Percentiles rank a stretch among this genome's conserved stretches.
Evolutionary conservation across 30 jellyfish, hydroid and myxozoan species (phyloP).

Genomic region (Hydra vulgaris): DNA sequence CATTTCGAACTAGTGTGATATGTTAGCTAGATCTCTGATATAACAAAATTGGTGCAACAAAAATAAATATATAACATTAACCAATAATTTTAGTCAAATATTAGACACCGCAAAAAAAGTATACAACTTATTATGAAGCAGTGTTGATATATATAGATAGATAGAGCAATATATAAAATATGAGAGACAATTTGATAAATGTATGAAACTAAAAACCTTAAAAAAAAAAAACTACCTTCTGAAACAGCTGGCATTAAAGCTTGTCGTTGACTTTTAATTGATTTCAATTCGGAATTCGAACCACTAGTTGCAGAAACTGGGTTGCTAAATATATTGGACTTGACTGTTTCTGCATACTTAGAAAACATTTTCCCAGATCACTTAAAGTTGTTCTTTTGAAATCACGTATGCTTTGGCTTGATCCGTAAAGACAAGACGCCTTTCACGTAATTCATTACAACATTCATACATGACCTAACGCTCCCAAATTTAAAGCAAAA

Average conservation of each 20-base stretch:
- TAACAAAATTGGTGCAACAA: too few relatives aligned
- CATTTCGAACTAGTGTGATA: too few relatives aligned
- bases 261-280: conserved; percentile 35
- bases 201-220: too few relatives aligned
- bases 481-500: neutral
- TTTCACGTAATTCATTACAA: neutral
- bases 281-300: conserved; percentile 26
- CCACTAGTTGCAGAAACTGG: conserved; percentile 55
- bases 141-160: too few relatives aligned
- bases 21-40: too few relatives aligned
- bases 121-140: too few relatives aligned
- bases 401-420: neutral
- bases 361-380: conserved; percentile 47
- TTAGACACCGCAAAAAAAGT: too few relatives aligned
- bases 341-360: conserved; percentile 65
- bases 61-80: too few relatives aligned
- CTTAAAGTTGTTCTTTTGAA: neutral
- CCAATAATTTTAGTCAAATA: too few relatives aligned
- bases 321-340: conserved; percentile 56
- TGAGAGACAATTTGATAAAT: too few relatives aligned
- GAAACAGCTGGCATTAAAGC: conserved; percentile 81
- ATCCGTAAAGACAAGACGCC: neutral
- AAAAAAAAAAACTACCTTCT: conserved; percentile 9
- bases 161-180: too few relatives aligned
- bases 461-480: neutral